Evolutionary conservation across 2,113 vertebrate species (phyloP).

Genomic region (Panthera uncia): DNA sequence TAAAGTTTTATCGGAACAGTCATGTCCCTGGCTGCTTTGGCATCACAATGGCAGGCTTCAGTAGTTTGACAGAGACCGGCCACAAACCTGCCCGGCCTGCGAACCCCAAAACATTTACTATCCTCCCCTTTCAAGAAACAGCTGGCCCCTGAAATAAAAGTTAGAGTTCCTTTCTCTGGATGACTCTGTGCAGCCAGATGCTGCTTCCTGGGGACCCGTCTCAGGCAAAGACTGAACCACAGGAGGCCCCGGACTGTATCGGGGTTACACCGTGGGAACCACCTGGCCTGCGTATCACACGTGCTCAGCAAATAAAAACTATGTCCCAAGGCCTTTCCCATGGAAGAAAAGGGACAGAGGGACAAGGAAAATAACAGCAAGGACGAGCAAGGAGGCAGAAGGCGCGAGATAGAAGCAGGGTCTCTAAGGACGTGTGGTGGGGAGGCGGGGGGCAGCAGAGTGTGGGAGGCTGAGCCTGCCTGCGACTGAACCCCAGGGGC

Average conservation of each 20-base stretch:
- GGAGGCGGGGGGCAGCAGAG: too few relatives aligned
- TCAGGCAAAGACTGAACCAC: accelerated
- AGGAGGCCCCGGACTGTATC: accelerated
- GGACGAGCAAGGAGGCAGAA: too few relatives aligned
- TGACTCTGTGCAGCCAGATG: background rate
- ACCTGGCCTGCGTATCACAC: accelerated
- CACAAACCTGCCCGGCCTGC: background rate
- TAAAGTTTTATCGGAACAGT: background rate
- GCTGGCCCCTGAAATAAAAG: background rate
- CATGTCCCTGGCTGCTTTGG: background rate
- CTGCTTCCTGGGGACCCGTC: background rate
- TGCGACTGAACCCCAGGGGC: background rate
- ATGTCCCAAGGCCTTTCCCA: background rate
- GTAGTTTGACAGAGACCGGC: background rate
- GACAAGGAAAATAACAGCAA: too few relatives aligned
- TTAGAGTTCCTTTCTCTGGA: background rate
- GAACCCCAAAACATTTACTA: background rate
- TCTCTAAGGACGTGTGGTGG: too few relatives aligned
- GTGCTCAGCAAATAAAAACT: too few relatives aligned
- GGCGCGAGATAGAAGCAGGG: too few relatives aligned
- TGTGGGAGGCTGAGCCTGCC: background rate
- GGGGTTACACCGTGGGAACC: background rate
- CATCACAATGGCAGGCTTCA: accelerated
- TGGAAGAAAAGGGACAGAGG: background rate
- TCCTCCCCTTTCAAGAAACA: background rate